Evolutionary conservation across 1,140 invertebrate species (phyloP).

Genomic region (Probaryconus sp.): DNA sequence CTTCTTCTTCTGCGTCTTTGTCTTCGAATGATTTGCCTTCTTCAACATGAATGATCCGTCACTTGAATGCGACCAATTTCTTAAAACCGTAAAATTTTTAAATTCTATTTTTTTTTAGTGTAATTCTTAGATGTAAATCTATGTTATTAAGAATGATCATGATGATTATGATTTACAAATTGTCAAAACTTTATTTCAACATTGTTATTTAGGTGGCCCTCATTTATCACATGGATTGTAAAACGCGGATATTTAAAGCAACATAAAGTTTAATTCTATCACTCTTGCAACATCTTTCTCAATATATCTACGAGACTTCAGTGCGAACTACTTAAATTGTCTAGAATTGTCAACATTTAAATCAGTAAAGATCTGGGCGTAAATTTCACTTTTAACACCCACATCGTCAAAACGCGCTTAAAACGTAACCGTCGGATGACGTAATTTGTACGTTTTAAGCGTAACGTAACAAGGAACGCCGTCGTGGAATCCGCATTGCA

Average conservation of each 20-base stretch:
- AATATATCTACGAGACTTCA: slow-evolving; percentile 46
- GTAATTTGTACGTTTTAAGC: too few species aligned
- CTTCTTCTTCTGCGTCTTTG: slow-evolving; percentile 21
- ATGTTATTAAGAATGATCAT: too few species aligned
- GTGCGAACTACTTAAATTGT: slow-evolving; percentile 56
- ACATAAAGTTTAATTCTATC: slow-evolving; percentile 47
- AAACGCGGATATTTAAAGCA: slow-evolving; percentile 8
- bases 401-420: slow-evolving; percentile 44
- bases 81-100: too few species aligned
- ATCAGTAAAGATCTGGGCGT: slow-evolving; percentile 52
- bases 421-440: too few species aligned
- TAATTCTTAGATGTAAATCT: too few species aligned
- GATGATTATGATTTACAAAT: too few species aligned
- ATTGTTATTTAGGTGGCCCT: slow-evolving; percentile 38
- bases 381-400: slow-evolving; percentile 50
- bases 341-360: slow-evolving; percentile 59
- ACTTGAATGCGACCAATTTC: too few species aligned
- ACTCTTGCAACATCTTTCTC: slow-evolving; percentile 42
- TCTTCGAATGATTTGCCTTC: too few species aligned
- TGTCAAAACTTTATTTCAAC: too few species aligned
- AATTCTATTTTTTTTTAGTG: too few species aligned
- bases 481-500: slow-evolving; percentile 37
- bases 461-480: slow-evolving; percentile 21
- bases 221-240: slow-evolving; percentile 34
- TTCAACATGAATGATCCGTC: too few species aligned